Evolutionary conservation across 2,888 invertebrate species (phyloP).

Genomic region (Leptopilina drosophilae): DNA sequence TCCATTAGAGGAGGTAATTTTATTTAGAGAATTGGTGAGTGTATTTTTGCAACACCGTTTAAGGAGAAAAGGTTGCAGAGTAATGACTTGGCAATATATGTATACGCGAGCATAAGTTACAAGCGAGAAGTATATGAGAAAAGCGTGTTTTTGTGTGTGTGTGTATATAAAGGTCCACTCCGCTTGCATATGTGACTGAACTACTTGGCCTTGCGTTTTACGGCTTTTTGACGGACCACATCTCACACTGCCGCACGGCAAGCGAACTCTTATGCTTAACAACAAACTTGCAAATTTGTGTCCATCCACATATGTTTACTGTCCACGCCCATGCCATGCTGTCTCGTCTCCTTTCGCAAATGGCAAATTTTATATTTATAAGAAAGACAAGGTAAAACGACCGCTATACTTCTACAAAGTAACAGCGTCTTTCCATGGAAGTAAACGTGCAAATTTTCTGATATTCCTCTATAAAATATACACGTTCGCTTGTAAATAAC

Average conservation of each 20-base stretch:
- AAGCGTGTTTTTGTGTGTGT: conserved; percentile 10
- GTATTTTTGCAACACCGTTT: neutral
- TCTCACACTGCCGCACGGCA: conserved; percentile 72
- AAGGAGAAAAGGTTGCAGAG: conserved; percentile 18
- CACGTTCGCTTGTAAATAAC: conserved; percentile 24
- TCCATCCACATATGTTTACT: conserved; percentile 59
- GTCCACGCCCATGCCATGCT: conserved; percentile 15
- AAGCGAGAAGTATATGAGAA: conserved; percentile 26
- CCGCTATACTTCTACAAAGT: conserved; percentile 28
- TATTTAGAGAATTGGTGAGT: too few relatives aligned
- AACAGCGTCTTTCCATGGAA: conserved; percentile 18
- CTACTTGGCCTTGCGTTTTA: conserved; percentile 59
- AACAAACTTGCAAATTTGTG: conserved; percentile 74
- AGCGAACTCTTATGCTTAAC: conserved; percentile 64
- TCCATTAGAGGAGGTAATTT: too few relatives aligned
- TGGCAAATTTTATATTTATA: conserved; percentile 31
- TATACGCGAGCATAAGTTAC: conserved; percentile 13
- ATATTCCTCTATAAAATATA: conserved; percentile 26
- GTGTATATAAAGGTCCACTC: conserved; percentile 3
- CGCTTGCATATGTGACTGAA: conserved; percentile 44
- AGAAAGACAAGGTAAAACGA: conserved; percentile 13
- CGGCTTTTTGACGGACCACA: conserved; percentile 73
- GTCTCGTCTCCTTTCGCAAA: conserved; percentile 16
- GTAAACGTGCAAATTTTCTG: conserved; percentile 36
- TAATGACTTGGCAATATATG: conserved; percentile 18